Percentiles rank a stretch among this genome's conserved stretches.
phyloP scores from a whole-genome alignment of 2,888 invertebrate species.

The Heteropelma amictum region DNA sequence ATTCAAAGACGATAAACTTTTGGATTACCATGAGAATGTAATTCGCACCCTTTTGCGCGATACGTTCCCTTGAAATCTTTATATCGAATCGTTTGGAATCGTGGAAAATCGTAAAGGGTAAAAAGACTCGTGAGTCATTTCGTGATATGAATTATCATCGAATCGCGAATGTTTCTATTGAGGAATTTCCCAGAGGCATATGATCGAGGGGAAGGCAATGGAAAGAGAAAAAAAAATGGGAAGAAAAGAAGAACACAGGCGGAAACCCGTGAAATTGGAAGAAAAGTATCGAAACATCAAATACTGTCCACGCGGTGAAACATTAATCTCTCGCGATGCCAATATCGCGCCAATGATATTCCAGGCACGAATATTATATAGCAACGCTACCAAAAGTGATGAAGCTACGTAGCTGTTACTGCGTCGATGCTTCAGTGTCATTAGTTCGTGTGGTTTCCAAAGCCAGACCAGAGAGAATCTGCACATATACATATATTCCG shows the following conservation, averaged over 20 bases:
- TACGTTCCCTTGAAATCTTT: too few species aligned
- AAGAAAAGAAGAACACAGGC: conserved; percentile 26
- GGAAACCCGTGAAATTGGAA: conserved; percentile 14
- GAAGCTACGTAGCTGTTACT: conserved; percentile 43
- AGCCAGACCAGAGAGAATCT: conserved; percentile 34
- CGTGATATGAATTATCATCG: conserved; percentile 52
- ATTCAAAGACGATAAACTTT: too few species aligned
- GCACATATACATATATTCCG: conserved; percentile 59
- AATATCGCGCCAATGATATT: conserved; percentile 76
- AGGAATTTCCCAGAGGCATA: conserved; percentile 27
- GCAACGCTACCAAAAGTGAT: conserved; percentile 39
- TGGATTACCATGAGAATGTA: too few species aligned
- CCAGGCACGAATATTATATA: conserved; percentile 75
- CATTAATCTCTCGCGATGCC: conserved; percentile 76
- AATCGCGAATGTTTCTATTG: conserved; percentile 39
- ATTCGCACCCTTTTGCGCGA: too few species aligned
- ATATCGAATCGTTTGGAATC: neutral
- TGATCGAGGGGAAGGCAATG: neutral
- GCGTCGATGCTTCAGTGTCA: conserved; percentile 59
- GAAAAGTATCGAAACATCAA: conserved; percentile 36
- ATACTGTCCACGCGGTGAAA: conserved; percentile 63
- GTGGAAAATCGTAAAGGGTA: too few species aligned
- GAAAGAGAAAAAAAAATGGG: neutral
- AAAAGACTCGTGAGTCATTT: neutral
- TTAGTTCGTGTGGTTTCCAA: conserved; percentile 61